Conservation (phyloP, 1,140 invertebrate genomes). For the Ctenoplectra terminalis region DNA sequence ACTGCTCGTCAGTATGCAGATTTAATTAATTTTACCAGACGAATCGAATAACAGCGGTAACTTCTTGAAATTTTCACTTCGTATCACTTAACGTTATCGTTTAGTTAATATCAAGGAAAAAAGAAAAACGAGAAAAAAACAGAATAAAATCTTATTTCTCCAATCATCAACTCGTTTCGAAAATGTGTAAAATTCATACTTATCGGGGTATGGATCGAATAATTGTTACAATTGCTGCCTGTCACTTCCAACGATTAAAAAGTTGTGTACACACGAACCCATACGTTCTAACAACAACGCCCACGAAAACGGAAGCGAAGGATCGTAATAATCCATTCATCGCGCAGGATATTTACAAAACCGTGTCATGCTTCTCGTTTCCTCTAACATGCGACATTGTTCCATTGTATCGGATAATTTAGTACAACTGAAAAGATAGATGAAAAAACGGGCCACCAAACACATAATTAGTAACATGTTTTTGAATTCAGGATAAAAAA, state of each 20-base stretch:
- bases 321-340: conserved; percentile 19
- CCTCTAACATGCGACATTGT: not conserved
- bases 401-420: not conserved
- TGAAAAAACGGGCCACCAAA: too few relatives aligned
- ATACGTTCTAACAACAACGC: not conserved
- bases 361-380: conserved; percentile 5
- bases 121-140: too few relatives aligned
- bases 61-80: conserved; percentile 4
- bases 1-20: not conserved
- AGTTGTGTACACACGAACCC: not conserved
- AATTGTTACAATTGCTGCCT: not conserved
- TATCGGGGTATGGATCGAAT: not conserved
- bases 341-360: conserved; percentile 15
- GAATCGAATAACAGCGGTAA: not conserved
- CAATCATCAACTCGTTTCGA: too few relatives aligned
- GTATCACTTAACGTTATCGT: not conserved
- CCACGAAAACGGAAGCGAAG: conserved; percentile 22
- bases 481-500: too few relatives aligned
- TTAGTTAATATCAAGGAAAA: too few relatives aligned
- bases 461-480: not conserved
- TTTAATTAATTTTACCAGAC: not conserved
- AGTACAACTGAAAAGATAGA: too few relatives aligned
- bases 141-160: too few relatives aligned
- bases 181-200: not conserved
- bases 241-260: not conserved